A percentile compares a stretch with the other conserved stretches of the same genome.
These are phyloP conservation scores for Aphaenogaster rudis DNA, from an alignment of 1,140 invertebrate species.

Conservation along the genomic window DNA sequence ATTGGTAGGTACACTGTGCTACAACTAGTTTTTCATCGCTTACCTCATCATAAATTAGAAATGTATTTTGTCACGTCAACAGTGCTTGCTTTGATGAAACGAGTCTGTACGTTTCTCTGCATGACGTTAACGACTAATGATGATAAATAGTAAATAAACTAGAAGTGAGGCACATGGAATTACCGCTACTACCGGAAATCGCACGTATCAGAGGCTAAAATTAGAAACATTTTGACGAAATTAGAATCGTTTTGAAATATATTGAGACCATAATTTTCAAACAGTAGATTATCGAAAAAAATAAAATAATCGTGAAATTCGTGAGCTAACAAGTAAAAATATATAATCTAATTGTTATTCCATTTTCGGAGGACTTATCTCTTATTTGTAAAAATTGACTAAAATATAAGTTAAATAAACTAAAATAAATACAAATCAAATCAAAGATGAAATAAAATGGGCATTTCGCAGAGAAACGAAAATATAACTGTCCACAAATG, in stretches of 20 bases:
- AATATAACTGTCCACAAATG: not conserved
- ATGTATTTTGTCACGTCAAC: not conserved
- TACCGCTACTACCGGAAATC: not conserved
- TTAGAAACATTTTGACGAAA: not conserved
- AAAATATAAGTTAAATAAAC: not conserved
- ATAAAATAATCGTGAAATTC: no score
- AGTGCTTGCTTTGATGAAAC: not conserved
- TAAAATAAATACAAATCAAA: not conserved
- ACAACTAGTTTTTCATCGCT: constrained; percentile 2
- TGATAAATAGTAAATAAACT: constrained; percentile 4
- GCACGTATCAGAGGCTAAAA: not conserved
- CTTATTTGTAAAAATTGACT: not conserved
- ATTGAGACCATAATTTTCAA: not conserved
- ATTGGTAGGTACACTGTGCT: not conserved
- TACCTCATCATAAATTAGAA: not conserved
- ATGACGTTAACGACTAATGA: not conserved
- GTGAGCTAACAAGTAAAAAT: not conserved
- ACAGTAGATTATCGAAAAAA: not conserved
- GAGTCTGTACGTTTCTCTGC: not conserved
- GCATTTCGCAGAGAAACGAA: not conserved
- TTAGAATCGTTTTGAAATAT: not conserved
- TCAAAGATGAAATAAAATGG: not conserved
- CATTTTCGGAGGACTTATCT: not conserved
- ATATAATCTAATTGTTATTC: not conserved
- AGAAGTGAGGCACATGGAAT: not conserved